These are phyloP conservation scores for Stomorhina lunata DNA, from an alignment of 2,888 invertebrate genomes.

Conservation along the genomic window DNA sequence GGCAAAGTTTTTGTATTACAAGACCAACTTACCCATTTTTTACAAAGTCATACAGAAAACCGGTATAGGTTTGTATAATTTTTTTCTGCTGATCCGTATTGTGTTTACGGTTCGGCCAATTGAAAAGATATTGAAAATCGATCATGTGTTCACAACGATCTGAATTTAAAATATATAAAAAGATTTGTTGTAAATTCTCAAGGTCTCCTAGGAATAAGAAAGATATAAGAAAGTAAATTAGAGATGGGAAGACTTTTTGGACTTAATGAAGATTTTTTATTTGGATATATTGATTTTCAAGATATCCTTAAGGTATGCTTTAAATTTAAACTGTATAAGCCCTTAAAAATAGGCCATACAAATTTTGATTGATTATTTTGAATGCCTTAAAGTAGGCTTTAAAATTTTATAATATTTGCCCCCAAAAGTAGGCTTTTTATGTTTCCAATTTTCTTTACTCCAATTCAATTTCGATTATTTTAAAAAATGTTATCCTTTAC, in stretches of 20 bases:
- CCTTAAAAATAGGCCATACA: too few relatives aligned
- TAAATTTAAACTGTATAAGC: background rate
- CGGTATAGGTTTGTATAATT: conserved; percentile 79
- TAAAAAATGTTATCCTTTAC: conserved; percentile 20
- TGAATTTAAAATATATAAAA: conserved; percentile 28
- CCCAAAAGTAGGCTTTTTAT: too few relatives aligned
- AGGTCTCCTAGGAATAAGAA: too few relatives aligned
- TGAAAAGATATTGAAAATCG: conserved; percentile 81
- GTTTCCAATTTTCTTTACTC: background rate
- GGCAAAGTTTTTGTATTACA: too few relatives aligned
- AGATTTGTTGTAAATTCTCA: background rate
- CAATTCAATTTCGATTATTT: background rate
- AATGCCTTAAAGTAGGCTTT: background rate
- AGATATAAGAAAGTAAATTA: too few relatives aligned
- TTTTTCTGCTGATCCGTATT: conserved; percentile 22
- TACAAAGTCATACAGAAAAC: conserved; percentile 80
- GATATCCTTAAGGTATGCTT: background rate
- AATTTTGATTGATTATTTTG: background rate
- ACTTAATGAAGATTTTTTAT: background rate
- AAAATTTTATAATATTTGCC: background rate
- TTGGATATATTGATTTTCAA: background rate
- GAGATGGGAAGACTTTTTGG: too few relatives aligned
- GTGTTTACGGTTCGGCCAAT: conserved; percentile 19
- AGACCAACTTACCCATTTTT: conserved; percentile 76
- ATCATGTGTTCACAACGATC: conserved; percentile 79